Percentiles rank a stretch among this genome's conserved stretches.
Conservation (phyloP, 2,888 invertebrate genomes). For the Caenorhabditis sinica region DNA sequence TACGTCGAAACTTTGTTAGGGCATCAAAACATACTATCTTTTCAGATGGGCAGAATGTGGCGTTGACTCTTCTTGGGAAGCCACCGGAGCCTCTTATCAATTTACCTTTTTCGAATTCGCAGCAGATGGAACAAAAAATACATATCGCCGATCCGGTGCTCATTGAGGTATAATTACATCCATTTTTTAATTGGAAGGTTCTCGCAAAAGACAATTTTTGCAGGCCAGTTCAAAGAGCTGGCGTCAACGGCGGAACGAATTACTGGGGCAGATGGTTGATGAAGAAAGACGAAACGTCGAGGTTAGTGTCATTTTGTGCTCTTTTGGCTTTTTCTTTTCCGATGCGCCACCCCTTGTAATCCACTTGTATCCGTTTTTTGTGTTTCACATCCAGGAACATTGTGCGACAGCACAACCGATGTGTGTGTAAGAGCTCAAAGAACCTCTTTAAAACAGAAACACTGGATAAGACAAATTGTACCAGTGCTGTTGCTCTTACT, state of each 20-base stretch:
- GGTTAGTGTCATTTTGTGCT: conserved; percentile 62
- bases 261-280: conserved; percentile 91
- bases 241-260: conserved; percentile 89
- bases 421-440: conserved; percentile 44
- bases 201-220: conserved; percentile 77
- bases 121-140: conserved; percentile 66
- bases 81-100: conserved; percentile 72
- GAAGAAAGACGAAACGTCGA: conserved; percentile 79
- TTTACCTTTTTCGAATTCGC: conserved; percentile 37
- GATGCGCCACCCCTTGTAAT: conserved; percentile 22
- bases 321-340: conserved; percentile 19
- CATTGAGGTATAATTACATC: conserved; percentile 49
- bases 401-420: neutral
- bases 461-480: conserved; percentile 52
- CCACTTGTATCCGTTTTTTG: conserved; percentile 32
- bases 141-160: conserved; percentile 66
- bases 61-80: conserved; percentile 80
- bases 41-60: conserved; percentile 81
- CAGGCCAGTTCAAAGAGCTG: conserved; percentile 92
- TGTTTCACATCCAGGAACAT: conserved; percentile 47
- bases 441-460: conserved; percentile 35
- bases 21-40: conserved; percentile 6
- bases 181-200: conserved; percentile 13
- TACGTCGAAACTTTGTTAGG: conserved; percentile 54
- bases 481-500: conserved; percentile 10